phyloP scores from a whole-genome alignment of 2,797 vertebrate genomes.

The Adelosebastes latens region DNA sequence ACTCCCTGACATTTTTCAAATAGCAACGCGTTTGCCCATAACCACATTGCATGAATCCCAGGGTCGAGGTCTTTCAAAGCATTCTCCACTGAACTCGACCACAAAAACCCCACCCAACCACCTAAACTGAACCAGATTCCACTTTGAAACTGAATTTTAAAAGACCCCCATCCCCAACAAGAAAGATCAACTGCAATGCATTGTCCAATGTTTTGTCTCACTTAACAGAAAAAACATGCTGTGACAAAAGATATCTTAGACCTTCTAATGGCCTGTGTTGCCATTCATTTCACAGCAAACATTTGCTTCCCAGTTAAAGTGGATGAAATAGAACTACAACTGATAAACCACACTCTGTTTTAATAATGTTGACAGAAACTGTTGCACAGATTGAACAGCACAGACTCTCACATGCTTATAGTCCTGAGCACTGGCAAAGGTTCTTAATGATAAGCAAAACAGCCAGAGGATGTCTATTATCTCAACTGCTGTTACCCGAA shows the following conservation, averaged over 20 bases:
- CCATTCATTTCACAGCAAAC: conserved; percentile 19
- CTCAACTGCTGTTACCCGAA: conserved; percentile 46
- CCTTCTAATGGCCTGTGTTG: neutral
- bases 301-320: conserved; percentile 15
- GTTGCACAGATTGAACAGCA: conserved; percentile 22
- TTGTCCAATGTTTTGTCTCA: conserved; percentile 6
- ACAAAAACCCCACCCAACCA: conserved; percentile 80
- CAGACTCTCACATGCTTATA: conserved; percentile 4
- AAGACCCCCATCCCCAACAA: conserved; percentile 42
- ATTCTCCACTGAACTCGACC: conserved; percentile 74
- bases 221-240: conserved; percentile 5
- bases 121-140: conserved; percentile 83
- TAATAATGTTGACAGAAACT: conserved; percentile 49
- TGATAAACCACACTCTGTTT: conserved; percentile 32
- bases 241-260: conserved; percentile 16
- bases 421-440: conserved; percentile 28
- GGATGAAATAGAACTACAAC: neutral
- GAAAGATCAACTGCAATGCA: conserved; percentile 20
- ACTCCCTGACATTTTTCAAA: conserved; percentile 76
- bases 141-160: conserved; percentile 63
- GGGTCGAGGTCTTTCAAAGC: conserved; percentile 79
- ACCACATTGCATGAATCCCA: conserved; percentile 79
- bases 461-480: conserved; percentile 59
- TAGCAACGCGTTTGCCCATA: conserved; percentile 75
- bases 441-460: conserved; percentile 55